Conservation (phyloP, 2,888 invertebrate genomes). For the Hirtodrosophila histrioides region DNA sequence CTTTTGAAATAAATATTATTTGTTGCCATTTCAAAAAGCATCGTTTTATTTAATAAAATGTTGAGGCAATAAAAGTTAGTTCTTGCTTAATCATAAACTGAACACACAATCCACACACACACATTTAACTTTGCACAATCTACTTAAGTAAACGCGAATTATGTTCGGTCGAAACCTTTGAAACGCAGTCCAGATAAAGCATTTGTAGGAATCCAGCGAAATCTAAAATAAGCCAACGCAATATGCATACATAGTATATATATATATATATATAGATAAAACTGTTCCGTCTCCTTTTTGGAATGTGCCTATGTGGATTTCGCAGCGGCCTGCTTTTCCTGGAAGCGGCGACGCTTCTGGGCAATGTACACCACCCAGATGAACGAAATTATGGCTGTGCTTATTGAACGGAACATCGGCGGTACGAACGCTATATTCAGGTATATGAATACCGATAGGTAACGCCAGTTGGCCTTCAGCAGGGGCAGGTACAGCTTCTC, state of each 20-base stretch:
- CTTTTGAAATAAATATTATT: slow-evolving; percentile 64
- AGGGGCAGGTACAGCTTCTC: slow-evolving; percentile 88
- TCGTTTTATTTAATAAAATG: slow-evolving; percentile 24
- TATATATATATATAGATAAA: slow-evolving; percentile 8
- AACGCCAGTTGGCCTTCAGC: slow-evolving; percentile 90
- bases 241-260: slow-evolving; percentile 11
- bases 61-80: slow-evolving; percentile 14
- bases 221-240: slow-evolving; percentile 9
- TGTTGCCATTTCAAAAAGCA: slow-evolving; percentile 68
- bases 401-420: slow-evolving; percentile 90
- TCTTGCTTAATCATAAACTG: slow-evolving; percentile 9
- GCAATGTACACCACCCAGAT: slow-evolving; percentile 92
- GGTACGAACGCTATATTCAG: slow-evolving; percentile 91
- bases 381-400: slow-evolving; percentile 90
- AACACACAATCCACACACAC: slow-evolving; percentile 5
- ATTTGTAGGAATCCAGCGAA: not conserved
- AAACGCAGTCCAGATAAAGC: slow-evolving; percentile 29
- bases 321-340: slow-evolving; percentile 70
- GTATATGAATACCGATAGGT: slow-evolving; percentile 90
- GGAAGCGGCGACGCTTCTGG: slow-evolving; percentile 87
- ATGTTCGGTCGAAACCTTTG: slow-evolving; percentile 25
- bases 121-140: not conserved
- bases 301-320: slow-evolving; percentile 50
- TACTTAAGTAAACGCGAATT: not conserved
- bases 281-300: not conserved